Evolutionary conservation across 2,797 vertebrate genomes (phyloP).

Genomic region (Aotus griseimembra): DNA sequence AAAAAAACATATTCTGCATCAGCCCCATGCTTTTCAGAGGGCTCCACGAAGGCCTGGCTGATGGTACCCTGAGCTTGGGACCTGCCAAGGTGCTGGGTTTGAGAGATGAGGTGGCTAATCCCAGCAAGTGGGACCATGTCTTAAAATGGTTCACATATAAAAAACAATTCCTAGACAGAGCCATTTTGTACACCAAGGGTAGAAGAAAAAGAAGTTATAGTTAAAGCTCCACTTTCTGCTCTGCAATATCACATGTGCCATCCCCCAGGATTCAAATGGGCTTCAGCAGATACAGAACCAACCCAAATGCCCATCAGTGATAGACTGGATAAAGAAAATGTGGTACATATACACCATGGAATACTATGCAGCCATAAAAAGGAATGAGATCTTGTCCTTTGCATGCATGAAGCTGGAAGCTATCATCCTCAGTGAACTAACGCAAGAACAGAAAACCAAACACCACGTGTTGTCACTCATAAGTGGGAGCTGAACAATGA

Average conservation of each 20-base stretch:
- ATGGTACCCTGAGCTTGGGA: too few relatives aligned
- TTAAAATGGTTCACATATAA: background rate
- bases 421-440: background rate
- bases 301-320: background rate
- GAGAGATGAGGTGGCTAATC: background rate
- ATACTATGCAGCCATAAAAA: background rate
- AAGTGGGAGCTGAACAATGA: background rate
- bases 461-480: background rate
- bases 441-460: background rate
- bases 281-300: background rate
- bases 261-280: background rate
- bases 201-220: background rate
- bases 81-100: background rate
- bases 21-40: too few relatives aligned
- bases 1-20: background rate
- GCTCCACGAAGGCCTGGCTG: too few relatives aligned
- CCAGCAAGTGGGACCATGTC: background rate
- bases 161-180: accelerated
- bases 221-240: background rate
- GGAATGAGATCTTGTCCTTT: background rate
- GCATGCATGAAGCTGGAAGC: background rate
- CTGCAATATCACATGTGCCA: accelerated
- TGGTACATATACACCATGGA: background rate
- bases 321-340: background rate
- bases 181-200: background rate